Evolutionary conservation across 2,888 invertebrate genomes (phyloP), one percentile per base, ranked within the genome.

Genomic region (Balanococcus diminutus): DNA sequence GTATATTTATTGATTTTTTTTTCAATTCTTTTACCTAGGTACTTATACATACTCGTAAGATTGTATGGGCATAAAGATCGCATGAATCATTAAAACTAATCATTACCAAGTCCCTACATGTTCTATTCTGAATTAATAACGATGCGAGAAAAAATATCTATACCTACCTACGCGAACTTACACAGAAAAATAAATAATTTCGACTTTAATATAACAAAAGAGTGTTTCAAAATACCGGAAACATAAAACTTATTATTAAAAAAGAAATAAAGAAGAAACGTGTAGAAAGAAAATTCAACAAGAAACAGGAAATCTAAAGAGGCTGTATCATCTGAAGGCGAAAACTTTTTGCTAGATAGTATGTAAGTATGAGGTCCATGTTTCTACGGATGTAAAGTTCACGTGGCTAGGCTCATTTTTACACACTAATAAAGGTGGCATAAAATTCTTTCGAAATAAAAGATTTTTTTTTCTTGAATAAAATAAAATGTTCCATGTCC

Each of bases 271-370:
- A 79, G 36, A 79, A 19, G 36, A 79, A 36, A 79, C 36, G 75
- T 79, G 75, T 79, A 36, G 75, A 79, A 79, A 79, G 75, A 79
- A 79, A 79, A 79, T 79, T 79, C 36, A 36, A 79, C 36, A 79
- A 32, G 75, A 79, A 36, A 79, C 31, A 36, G 75, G 32, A 36
- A 79, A 79, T 79, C 36, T 36, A 36, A 79, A 79, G 75, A 32
- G 75, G 32, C 36, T 28, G 36, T 79, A 79, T 79, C 75, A 36
- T 79, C 36, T 22, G 11, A 79, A 36, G 36, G 75, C 75, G 75
- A 79, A 79, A 79, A 79, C 75, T 79, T 79, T 79, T 36, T 6
- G 28, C 36, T 11, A 79, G n/a, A 79, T 79, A 79, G 67, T 16
- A 67, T 67, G 67, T 67, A 31, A 67, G 67, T 67, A 67, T 67